These are phyloP conservation scores for Patella caerulea DNA, from an alignment of 2,888 invertebrate genomes.

Conservation along the genomic window DNA sequence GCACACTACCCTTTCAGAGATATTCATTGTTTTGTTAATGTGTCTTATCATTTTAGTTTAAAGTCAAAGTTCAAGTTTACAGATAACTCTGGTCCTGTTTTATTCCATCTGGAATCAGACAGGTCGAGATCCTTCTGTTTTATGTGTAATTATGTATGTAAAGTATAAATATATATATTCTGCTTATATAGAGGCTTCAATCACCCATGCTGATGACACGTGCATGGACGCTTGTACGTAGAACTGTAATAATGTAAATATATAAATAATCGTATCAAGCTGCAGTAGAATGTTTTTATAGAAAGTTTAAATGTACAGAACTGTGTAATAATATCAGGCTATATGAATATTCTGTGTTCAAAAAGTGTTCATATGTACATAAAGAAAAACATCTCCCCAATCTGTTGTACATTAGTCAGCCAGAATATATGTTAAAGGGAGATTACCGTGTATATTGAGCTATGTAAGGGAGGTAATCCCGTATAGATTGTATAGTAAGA, in stretches of 20 bases:
- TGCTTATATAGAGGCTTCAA: slow-evolving; percentile 3
- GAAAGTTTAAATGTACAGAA: neutral
- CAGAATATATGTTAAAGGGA: neutral
- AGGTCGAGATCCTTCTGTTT: too few species aligned
- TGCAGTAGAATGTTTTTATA: too few species aligned
- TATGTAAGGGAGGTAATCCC: slow-evolving; percentile 1
- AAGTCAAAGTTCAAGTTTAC: too few species aligned
- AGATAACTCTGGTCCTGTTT: too few species aligned
- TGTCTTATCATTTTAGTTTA: too few species aligned
- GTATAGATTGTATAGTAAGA: slow-evolving; percentile 20
- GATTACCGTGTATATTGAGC: slow-evolving; percentile 1
- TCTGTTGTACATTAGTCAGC: neutral
- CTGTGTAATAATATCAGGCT: neutral
- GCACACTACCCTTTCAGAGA: too few species aligned
- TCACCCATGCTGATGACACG: neutral
- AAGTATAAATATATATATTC: neutral
- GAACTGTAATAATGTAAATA: neutral
- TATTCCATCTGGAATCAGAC: too few species aligned
- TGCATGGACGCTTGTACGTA: neutral
- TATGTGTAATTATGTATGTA: too few species aligned
- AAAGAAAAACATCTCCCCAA: neutral
- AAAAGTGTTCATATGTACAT: slow-evolving; percentile 12
- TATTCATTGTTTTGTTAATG: too few species aligned
- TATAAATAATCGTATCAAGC: too few species aligned
- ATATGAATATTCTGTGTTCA: neutral